Percentiles rank a stretch among this genome's conserved stretches.
Conservation (phyloP, 2,888 invertebrate species). For the Panopea generosa region DNA sequence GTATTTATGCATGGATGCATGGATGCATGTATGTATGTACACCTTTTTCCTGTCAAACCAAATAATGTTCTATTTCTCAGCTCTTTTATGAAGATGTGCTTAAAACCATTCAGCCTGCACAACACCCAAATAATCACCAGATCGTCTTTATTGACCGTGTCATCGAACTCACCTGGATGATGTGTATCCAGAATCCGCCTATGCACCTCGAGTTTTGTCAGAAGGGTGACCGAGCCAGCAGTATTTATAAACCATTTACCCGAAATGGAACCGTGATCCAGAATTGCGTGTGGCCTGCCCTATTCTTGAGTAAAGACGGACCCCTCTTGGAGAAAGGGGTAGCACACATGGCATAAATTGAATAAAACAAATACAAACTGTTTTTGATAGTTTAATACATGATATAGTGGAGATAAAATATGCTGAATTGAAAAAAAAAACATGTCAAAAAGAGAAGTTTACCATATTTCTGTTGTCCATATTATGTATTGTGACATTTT, state of each 20-base stretch:
- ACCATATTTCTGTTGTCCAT: too few relatives aligned
- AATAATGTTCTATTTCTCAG: conserved; percentile 20
- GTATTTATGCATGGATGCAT: too few relatives aligned
- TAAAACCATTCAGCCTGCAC: conserved; percentile 53
- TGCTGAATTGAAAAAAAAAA: too few relatives aligned
- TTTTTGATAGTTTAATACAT: background rate
- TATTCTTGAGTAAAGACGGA: conserved; percentile 50
- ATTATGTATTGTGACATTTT: too few relatives aligned
- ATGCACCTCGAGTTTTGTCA: conserved; percentile 61
- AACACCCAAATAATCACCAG: conserved; percentile 44
- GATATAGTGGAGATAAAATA: background rate
- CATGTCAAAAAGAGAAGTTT: too few relatives aligned
- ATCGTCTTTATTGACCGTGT: conserved; percentile 52
- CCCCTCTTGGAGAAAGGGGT: conserved; percentile 57
- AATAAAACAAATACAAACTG: too few relatives aligned
- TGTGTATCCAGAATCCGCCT: conserved; percentile 52
- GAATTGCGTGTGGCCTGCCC: conserved; percentile 59
- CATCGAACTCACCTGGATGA: conserved; percentile 55
- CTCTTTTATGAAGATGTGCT: conserved; percentile 59
- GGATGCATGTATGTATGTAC: too few relatives aligned
- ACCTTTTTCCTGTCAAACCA: too few relatives aligned
- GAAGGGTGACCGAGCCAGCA: conserved; percentile 38
- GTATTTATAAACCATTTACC: conserved; percentile 52
- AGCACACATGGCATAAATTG: conserved; percentile 46
- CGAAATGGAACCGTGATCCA: conserved; percentile 52